Base-by-base conservation (phyloP, 2,113 vertebrate species). In the Melanerpes formicivorus region DNA sequence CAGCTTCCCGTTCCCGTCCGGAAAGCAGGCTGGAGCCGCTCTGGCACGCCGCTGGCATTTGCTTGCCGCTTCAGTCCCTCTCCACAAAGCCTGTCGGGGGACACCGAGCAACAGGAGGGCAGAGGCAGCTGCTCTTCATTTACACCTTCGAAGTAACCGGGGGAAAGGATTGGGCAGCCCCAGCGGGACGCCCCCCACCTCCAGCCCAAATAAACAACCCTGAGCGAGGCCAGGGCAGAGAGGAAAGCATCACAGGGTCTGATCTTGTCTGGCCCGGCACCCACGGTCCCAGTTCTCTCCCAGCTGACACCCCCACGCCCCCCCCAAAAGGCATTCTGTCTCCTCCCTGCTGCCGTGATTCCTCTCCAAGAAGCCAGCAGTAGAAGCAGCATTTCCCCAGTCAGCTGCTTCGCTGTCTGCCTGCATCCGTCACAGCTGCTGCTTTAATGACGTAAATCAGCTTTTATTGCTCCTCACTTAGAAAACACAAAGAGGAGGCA, bases 381-480 rank as follows among this genome's bases (percentile, higher is more conserved):
- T 58, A 63, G 29, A 27, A 82, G 34, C 88, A 76, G 74, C 87
- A 67, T 67, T 82, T 65, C 91, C 42, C 55, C 81, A 44, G 84
- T 91, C 84, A 85, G 79, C 93, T 95, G 94, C 82, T 89, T 54
- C 50, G 69, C 80, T 6, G 58, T 56, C 86, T 90, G 91, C 37
- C 84, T 94, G 90, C 56, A 64, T 80, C 95, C 55, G 1, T 92
- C 95, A 92, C 93, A 93, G 92, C 89, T 95, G 95, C 93, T 0
- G 37, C 82, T 84, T 58, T 75, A 60, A 42, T 94, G 91, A 94
- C 85, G 82, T 94, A 78, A 95, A 83, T 88, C 91, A 81, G 91
- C 59, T 84, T 94, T 91, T 93, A 88, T 92, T 88, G 93, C 91
- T 90, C 69, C 91, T 88, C 90, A 50, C 94, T 96, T 83, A 40